Base-by-base conservation (phyloP, 2,113 vertebrate species). In the Oryzias melastigma region DNA sequence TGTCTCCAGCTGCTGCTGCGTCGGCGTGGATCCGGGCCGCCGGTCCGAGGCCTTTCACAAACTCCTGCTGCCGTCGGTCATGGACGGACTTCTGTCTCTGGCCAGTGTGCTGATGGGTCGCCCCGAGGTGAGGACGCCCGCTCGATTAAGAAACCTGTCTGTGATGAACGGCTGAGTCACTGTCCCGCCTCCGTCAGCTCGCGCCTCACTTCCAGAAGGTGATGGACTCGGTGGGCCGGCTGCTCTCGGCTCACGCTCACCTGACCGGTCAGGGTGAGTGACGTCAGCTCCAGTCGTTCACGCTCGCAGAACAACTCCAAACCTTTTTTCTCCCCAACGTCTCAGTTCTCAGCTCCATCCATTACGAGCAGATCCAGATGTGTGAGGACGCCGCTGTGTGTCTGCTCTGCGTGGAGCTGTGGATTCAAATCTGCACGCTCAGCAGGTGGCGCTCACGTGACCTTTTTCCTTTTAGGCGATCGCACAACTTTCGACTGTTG, bases 341-440 rank as follows among this genome's bases (percentile, higher is more conserved):
- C 2, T 20, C 85, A 98, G 96, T 96, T 14, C 87, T 98, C 63
- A 90, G 90, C 73, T 97, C 93, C 16, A 85, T 89, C 71, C 89
- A 93, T 74, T 97, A 96, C 52, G 91, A 95, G 68, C 90, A 88
- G 54, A 78, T 96, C 73, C 87, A 96, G 74, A 90, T 95, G 85
- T 92, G 89, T 55, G 96, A 98, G 53, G 90, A 94, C 41, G 87
- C 90, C 65, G 82, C 93, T 27, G 91, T 93, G 68, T 88, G 88
- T 68, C 63, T 88, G 68, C 73, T 82, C 42, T 89, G 90, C 52
- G 81, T 98, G 87, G 92, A 90, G 72, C 66, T 96, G 81, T 91
- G 97, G 84, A 91, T 90, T 74, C 92, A 82, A 40, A 81, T 93
- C 77, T 89, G 96, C 67, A 87, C 83, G 15, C 70, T 89, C 52